Base-by-base conservation (phyloP, 1,140 invertebrate genomes). In the Conopomorpha cramerella region DNA sequence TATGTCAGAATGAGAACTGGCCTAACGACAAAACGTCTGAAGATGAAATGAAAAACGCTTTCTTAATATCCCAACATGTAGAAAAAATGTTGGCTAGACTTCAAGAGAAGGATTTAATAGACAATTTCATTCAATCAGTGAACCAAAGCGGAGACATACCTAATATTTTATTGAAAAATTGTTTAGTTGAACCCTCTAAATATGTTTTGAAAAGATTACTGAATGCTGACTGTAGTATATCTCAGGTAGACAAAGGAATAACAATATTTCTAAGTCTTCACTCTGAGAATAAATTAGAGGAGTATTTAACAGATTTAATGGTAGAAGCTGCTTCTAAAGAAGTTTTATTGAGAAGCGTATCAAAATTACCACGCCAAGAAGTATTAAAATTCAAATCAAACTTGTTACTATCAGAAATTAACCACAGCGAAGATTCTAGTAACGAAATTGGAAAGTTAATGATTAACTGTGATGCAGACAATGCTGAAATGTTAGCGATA, bases 1-100 rank as follows among this genome's bases (percentile, higher is more conserved):
- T 80, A 8, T 77, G 65, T 45, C 66, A 78, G 41, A 56, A 57
- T 45, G 43, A 59, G 2, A 46, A 54, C 15, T 81, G 78, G 79
- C 62, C 76, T 2, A 55, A 60, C 40, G 53, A 60, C 39, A 51
- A 53, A 0, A 77, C 67, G 3, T 35, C 36, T 16, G 35, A 43
- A 34, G 55, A 61, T 46, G 70, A 79, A 48, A 62, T 82, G n/a
- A 62, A 51, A 51, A 78, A 58, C 45, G 60, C 67, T n/a, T 79
- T 83, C 49, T 42, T 73, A 39, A 54, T 72, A 30, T 66, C 73
- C 8, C 39, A 51, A 35, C 78, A 77, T 43, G 53, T 83, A 27
- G 80, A 82, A 51, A 77, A 70, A 43, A 58, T 56, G 39, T 43
- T 77, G 4, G 38, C 57, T 34, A 66, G 60, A 47, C 51, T 79